A percentile compares a stretch with the other conserved stretches of the same genome.
phyloP scores from a whole-genome alignment of 92 coral and sea anemone species.

The Actinernus sp. region DNA sequence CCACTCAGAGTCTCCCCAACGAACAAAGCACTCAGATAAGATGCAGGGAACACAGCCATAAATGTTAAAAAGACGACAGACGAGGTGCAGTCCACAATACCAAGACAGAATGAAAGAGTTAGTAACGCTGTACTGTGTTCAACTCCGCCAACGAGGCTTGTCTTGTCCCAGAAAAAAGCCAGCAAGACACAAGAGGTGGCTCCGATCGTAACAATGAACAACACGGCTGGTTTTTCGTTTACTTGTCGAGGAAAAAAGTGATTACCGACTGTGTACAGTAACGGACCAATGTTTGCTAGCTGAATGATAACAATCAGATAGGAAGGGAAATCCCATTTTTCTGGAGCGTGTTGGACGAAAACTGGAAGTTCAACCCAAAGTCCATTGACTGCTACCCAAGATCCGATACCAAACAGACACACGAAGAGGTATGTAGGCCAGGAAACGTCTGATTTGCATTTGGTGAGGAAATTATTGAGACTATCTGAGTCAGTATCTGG shows the following conservation, averaged over 20 bases:
- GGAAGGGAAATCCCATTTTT: constrained; percentile 91
- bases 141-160: constrained; percentile 58
- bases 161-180: constrained; percentile 80
- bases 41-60: constrained; percentile 82
- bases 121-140: constrained; percentile 88
- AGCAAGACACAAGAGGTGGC: constrained; percentile 78
- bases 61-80: constrained; percentile 94
- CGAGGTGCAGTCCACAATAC: constrained; percentile 94
- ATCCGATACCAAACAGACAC: constrained; percentile 88
- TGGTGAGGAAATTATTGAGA: too few relatives aligned
- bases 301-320: constrained; percentile 84
- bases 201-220: constrained; percentile 70
- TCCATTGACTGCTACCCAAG: constrained; percentile 97
- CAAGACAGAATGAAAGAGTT: constrained; percentile 72
- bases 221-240: constrained; percentile 72
- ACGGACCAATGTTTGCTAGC: constrained; percentile 88
- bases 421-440: constrained; percentile 91
- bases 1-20: constrained; percentile 94
- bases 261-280: constrained; percentile 70
- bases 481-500: too few relatives aligned
- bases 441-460: constrained; percentile 37
- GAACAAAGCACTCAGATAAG: constrained; percentile 85
- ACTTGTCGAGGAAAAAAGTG: constrained; percentile 57
- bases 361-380: constrained; percentile 97
- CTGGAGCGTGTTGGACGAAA: constrained; percentile 83